phyloP scores from a whole-genome alignment of 2,888 invertebrate genomes.

The Hypena proboscidalis region DNA sequence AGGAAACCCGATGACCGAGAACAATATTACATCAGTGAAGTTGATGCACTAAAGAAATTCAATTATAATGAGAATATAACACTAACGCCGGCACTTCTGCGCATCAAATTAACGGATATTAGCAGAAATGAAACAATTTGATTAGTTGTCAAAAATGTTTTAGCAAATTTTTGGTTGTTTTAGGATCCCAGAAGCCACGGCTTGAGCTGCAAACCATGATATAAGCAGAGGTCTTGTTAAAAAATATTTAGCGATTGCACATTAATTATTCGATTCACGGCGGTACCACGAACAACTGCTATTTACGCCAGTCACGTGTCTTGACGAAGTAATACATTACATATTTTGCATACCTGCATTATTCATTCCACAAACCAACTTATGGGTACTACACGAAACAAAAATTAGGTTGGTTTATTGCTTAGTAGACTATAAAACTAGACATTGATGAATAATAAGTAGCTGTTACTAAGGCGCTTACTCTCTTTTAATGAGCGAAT shows the following conservation, averaged over 20 bases:
- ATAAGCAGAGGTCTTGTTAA: slow-evolving; percentile 1
- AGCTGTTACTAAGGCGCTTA: slow-evolving; percentile 21
- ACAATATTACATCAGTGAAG: too few relatives aligned
- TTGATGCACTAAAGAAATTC: background rate
- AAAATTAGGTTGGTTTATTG: slow-evolving; percentile 56
- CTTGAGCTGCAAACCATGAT: background rate
- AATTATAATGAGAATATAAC: too few relatives aligned
- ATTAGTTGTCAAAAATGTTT: too few relatives aligned
- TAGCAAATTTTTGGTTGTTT: too few relatives aligned
- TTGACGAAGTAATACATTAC: slow-evolving; percentile 68
- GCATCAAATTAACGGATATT: too few relatives aligned
- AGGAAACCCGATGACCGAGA: background rate
- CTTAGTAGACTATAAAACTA: slow-evolving; percentile 38
- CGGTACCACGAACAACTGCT: slow-evolving; percentile 60
- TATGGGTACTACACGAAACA: slow-evolving; percentile 52
- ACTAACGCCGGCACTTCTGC: too few relatives aligned
- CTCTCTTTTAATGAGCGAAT: slow-evolving; percentile 26
- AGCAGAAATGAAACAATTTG: too few relatives aligned
- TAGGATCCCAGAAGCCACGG: background rate
- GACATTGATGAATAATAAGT: slow-evolving; percentile 37
- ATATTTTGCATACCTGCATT: slow-evolving; percentile 74
- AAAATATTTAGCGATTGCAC: slow-evolving; percentile 29
- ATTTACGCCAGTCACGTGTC: slow-evolving; percentile 71
- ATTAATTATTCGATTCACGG: slow-evolving; percentile 64
- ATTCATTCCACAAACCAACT: slow-evolving; percentile 61